These are phyloP conservation scores for Pseudobourletiella spinata DNA, from an alignment of 1,140 invertebrate species.

Conservation along the genomic window DNA sequence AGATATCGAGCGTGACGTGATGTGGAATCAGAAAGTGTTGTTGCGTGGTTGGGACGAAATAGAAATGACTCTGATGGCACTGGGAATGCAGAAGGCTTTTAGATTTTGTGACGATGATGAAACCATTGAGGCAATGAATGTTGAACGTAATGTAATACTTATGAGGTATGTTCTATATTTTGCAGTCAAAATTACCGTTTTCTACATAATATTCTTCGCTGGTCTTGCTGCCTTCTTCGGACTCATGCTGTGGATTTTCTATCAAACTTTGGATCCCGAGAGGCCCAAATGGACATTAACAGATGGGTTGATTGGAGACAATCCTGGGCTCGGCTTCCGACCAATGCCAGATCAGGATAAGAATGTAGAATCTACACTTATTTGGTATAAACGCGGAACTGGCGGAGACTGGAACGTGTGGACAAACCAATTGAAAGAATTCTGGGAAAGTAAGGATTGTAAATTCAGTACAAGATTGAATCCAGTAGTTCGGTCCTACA, in stretches of 20 bases:
- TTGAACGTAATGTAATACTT: too few relatives aligned
- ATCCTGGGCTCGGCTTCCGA: constrained; percentile 87
- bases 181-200: constrained; percentile 84
- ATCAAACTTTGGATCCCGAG: constrained; percentile 75
- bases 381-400: constrained; percentile 78
- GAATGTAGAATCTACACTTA: constrained; percentile 85
- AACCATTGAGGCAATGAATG: too few relatives aligned
- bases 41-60: too few relatives aligned
- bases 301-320: constrained; percentile 74
- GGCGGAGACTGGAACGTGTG: constrained; percentile 68
- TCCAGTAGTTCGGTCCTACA: too few relatives aligned
- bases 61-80: too few relatives aligned
- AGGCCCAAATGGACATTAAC: constrained; percentile 78
- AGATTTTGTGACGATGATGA: too few relatives aligned
- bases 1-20: too few relatives aligned
- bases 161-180: constrained; percentile 37
- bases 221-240: constrained; percentile 81
- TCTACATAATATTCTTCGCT: constrained; percentile 88
- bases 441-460: constrained; percentile 57
- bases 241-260: constrained; percentile 83
- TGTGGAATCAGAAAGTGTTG: too few relatives aligned
- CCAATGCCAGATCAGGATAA: constrained; percentile 72
- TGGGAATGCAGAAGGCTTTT: too few relatives aligned
- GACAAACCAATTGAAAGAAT: constrained; percentile 61
- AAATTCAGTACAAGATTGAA: too few relatives aligned